These are phyloP conservation scores for Arrhopalites spinosus DNA, from an alignment of 2,888 invertebrate species.

Conservation along the genomic window DNA sequence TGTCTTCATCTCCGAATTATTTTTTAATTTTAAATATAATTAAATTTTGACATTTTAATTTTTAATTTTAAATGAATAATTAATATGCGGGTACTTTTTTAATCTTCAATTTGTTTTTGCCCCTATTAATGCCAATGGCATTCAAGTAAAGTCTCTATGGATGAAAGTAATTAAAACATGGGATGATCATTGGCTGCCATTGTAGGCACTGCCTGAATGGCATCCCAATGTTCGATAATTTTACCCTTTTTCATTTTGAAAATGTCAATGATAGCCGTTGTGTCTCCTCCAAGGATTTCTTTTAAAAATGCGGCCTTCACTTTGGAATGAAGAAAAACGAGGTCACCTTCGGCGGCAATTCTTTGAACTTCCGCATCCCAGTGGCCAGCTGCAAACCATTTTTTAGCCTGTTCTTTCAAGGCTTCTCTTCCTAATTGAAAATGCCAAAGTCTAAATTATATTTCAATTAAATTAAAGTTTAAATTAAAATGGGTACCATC, in stretches of 20 bases:
- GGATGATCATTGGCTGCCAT: not conserved
- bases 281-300: not conserved
- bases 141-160: too few relatives aligned
- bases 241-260: not conserved
- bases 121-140: too few relatives aligned
- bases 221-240: conserved; percentile 6
- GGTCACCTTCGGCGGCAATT: not conserved
- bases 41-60: too few relatives aligned
- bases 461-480: too few relatives aligned
- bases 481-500: too few relatives aligned
- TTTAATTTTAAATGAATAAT: too few relatives aligned
- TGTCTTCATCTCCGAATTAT: too few relatives aligned
- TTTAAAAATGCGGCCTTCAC: not conserved
- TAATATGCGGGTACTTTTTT: too few relatives aligned
- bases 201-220: not conserved
- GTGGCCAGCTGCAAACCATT: not conserved
- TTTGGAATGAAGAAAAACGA: not conserved
- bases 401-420: not conserved
- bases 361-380: not conserved
- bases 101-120: too few relatives aligned
- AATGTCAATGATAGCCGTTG: not conserved
- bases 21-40: too few relatives aligned
- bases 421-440: too few relatives aligned
- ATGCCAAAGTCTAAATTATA: too few relatives aligned
- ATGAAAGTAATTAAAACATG: not conserved